phyloP scores from a whole-genome alignment of 2,797 vertebrate species.

The Semaprochilodus insignis region DNA sequence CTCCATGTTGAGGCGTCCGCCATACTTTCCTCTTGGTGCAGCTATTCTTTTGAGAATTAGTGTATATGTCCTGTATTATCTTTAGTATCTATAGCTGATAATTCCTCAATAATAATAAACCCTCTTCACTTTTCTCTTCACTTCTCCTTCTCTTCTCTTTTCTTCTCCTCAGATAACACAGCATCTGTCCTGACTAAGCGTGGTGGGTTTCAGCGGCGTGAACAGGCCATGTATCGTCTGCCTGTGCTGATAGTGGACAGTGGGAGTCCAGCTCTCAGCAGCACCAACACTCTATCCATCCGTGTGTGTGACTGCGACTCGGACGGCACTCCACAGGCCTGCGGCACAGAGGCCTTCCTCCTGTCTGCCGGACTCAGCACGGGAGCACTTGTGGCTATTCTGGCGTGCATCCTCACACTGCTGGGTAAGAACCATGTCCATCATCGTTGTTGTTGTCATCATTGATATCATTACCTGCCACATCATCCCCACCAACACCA shows the following conservation, averaged over 20 bases:
- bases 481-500: slow-evolving; percentile 6
- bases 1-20: too few species aligned
- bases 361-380: slow-evolving; percentile 79
- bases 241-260: slow-evolving; percentile 88
- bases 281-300: slow-evolving; percentile 89
- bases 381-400: slow-evolving; percentile 76
- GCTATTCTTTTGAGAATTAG: too few species aligned
- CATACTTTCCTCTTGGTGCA: too few species aligned
- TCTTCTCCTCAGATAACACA: slow-evolving; percentile 81
- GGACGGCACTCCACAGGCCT: slow-evolving; percentile 84
- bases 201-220: slow-evolving; percentile 84
- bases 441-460: background rate
- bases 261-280: slow-evolving; percentile 86
- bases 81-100: too few species aligned
- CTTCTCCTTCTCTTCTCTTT: background rate
- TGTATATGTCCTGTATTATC: too few species aligned
- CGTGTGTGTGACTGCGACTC: slow-evolving; percentile 87
- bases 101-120: too few species aligned
- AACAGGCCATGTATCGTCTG: slow-evolving; percentile 85
- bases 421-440: slow-evolving; percentile 75
- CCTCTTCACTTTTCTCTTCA: background rate
- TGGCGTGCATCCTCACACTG: slow-evolving; percentile 86
- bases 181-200: slow-evolving; percentile 84
- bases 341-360: slow-evolving; percentile 85
- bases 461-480: background rate